Base-by-base conservation (phyloP, 2,797 vertebrate species). In the Falco rusticolus region DNA sequence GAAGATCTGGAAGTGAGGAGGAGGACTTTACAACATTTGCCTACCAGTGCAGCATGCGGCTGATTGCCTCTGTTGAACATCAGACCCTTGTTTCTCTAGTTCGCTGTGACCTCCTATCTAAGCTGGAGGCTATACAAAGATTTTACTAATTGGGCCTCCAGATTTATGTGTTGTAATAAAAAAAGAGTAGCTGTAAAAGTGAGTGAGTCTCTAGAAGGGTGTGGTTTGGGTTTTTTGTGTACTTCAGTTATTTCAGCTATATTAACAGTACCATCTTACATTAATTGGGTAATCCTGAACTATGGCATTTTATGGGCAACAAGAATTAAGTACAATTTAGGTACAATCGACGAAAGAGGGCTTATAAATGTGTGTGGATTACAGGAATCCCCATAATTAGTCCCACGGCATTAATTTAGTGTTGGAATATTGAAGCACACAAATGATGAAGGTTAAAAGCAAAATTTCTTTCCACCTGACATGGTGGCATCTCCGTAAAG, bases 371-470 rank as follows among this genome's bases (percentile, higher is more conserved):
- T 60, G 78, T 82, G 63, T 93, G 50, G 83, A 76, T 96, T 96
- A 92, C 87, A 96, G 93, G 96, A 97, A 97, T 96, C 78, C 89
- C 94, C 21, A 4, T 97, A 97, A 98, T 98, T 98, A 98, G 96
- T 97, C 97, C 97, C 94, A 71, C 64, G 84, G 93, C 84, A 92
- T 95, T 96, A 82, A 87, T 96, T 97, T 96, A 96, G 84, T 85
- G 43, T 71, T 93, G 86, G 84, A 94, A 84, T 97, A 96, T 96
- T 95, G 97, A 76, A 92, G 92, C 90, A 80, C 82, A 92, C 85
- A 97, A 98, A 97, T 97, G 97, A 97, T 26, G 64, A 97, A 96
- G 95, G 95, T 97, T 96, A 96, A 96, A 97, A 96, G 93, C 94
- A 96, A 92, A 94, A 96, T 95, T 95, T 96, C 66, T 97, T 96